Conservation (phyloP, 2,888 invertebrate genomes). For the Acronicta psi region DNA sequence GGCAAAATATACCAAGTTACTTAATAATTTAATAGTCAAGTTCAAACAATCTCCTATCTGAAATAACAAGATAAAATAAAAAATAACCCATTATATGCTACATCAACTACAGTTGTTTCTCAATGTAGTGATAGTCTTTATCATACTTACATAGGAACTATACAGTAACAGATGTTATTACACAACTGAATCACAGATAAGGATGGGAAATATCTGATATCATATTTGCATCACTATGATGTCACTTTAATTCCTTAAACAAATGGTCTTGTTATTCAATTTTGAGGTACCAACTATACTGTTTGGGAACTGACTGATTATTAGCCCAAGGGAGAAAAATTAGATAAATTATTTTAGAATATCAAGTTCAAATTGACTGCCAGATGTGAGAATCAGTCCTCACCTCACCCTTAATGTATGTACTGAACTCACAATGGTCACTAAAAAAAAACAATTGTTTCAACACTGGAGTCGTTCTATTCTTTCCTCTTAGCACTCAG, state of each 20-base stretch:
- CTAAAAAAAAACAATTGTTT: too few relatives aligned
- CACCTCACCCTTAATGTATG: too few relatives aligned
- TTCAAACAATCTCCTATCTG: constrained; percentile 28
- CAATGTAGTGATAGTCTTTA: constrained; percentile 48
- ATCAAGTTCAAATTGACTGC: too few relatives aligned
- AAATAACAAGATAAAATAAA: constrained; percentile 29
- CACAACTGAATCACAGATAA: constrained; percentile 49
- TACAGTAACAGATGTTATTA: constrained; percentile 42
- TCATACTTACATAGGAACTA: constrained; percentile 27
- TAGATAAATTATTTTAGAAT: too few relatives aligned
- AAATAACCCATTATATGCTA: constrained; percentile 20
- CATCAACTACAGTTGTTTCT: constrained; percentile 40
- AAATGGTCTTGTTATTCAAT: not conserved
- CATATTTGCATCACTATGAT: constrained; percentile 29
- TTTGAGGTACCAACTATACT: too few relatives aligned
- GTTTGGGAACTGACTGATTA: too few relatives aligned
- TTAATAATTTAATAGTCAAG: constrained; percentile 4
- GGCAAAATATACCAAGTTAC: not conserved
- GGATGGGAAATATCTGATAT: constrained; percentile 36
- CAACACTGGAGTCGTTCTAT: too few relatives aligned
- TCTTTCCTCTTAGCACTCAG: too few relatives aligned
- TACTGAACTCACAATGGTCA: too few relatives aligned
- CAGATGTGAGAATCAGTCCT: too few relatives aligned
- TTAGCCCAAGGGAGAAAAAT: too few relatives aligned
- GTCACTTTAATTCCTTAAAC: constrained; percentile 17